These are phyloP conservation scores for Drosophila paulistorum DNA, from an alignment of 1,140 invertebrate genomes.

Conservation along the genomic window DNA sequence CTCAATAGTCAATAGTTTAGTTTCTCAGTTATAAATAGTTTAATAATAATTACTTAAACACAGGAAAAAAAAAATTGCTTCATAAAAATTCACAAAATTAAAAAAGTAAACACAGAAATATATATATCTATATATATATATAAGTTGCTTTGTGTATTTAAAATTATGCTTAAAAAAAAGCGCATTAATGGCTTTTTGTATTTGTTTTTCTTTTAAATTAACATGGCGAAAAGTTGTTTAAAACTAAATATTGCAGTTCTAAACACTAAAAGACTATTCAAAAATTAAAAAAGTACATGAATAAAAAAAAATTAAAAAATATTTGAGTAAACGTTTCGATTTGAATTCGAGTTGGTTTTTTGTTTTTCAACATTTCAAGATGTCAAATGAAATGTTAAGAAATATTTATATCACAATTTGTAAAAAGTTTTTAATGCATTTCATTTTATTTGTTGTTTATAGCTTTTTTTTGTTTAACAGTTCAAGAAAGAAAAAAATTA, in stretches of 20 bases:
- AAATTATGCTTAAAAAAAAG: constrained; percentile 12
- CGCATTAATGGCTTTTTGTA: constrained; percentile 28
- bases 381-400: constrained; percentile 77
- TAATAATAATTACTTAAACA: constrained; percentile 69
- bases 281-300: constrained; percentile 51
- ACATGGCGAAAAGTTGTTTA: constrained; percentile 66
- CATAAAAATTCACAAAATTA: constrained; percentile 28
- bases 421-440: constrained; percentile 76
- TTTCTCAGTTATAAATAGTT: constrained; percentile 72
- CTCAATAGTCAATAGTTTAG: constrained; percentile 81
- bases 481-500: constrained; percentile 27
- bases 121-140: too few species aligned
- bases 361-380: constrained; percentile 71
- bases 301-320: neutral
- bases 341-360: constrained; percentile 37
- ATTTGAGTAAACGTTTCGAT: constrained; percentile 51
- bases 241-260: constrained; percentile 73
- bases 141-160: constrained; percentile 33
- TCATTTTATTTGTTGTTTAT: constrained; percentile 27
- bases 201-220: constrained; percentile 70
- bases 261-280: constrained; percentile 55
- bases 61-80: constrained; percentile 36
- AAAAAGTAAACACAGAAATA: constrained; percentile 1
- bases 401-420: constrained; percentile 81
- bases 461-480: constrained; percentile 43